Conservation (phyloP, 2,797 vertebrate species). For the Syncerus caffer region DNA sequence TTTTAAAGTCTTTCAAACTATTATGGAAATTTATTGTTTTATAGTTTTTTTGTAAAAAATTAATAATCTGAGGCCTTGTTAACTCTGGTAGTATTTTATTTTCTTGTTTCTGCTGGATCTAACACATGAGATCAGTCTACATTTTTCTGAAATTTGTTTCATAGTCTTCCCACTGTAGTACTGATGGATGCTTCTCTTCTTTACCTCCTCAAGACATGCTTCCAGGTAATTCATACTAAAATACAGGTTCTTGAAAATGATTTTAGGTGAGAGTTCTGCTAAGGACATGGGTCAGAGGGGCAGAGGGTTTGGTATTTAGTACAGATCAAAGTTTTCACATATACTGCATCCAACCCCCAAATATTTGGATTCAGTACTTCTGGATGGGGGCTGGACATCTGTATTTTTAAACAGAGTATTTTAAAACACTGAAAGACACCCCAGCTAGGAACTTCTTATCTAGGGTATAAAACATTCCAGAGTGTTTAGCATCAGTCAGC, state of each 20-base stretch:
- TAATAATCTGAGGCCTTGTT: not conserved
- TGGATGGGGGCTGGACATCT: not conserved
- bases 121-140: not conserved
- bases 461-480: not conserved
- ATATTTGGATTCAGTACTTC: not conserved
- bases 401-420: slow-evolving; percentile 27
- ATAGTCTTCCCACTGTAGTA: not conserved
- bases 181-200: not conserved
- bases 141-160: not conserved
- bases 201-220: not conserved
- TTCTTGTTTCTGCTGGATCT: not conserved
- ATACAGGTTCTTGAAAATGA: not conserved
- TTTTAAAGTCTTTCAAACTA: not conserved
- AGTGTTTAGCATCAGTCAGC: not conserved
- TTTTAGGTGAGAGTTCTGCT: not conserved
- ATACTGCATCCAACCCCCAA: not conserved
- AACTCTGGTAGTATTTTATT: not conserved
- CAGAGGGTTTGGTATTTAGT: not conserved
- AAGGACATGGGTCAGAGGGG: not conserved
- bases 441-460: not conserved
- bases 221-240: not conserved
- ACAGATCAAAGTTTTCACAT: not conserved
- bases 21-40: not conserved
- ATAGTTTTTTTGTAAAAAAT: not conserved
- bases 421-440: not conserved